Conservation (phyloP, 2,888 invertebrate species). For the Ectemnius lituratus region DNA sequence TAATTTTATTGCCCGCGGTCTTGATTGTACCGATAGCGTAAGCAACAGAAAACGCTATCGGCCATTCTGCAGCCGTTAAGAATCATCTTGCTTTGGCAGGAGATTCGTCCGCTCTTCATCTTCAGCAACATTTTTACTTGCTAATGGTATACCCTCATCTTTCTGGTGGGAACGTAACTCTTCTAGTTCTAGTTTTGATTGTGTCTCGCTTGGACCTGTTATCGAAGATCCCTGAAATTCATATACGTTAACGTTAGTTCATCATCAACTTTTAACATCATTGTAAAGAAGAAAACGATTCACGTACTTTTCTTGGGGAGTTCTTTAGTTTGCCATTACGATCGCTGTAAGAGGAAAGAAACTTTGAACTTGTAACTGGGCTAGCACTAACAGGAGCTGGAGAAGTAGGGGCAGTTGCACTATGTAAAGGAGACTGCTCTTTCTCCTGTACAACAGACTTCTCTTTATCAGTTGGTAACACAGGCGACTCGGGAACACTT, state of each 20-base stretch:
- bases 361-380: constrained; percentile 72
- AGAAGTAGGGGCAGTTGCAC: constrained; percentile 69
- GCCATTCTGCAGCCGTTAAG: constrained; percentile 73
- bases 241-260: not conserved
- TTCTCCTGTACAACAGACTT: constrained; percentile 42
- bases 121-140: constrained; percentile 57
- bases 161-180: constrained; percentile 64
- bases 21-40: constrained; percentile 51
- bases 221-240: constrained; percentile 36
- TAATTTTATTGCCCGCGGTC: constrained; percentile 38
- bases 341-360: constrained; percentile 66
- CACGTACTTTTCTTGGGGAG: constrained; percentile 69
- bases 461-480: constrained; percentile 64
- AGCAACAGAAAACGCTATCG: constrained; percentile 44
- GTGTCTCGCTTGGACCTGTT: constrained; percentile 58
- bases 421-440: constrained; percentile 62
- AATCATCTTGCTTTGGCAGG: constrained; percentile 66
- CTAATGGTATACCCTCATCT: constrained; percentile 59
- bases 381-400: constrained; percentile 73
- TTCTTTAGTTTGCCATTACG: constrained; percentile 73
- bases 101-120: constrained; percentile 72
- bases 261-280: not conserved
- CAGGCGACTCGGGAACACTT: constrained; percentile 77
- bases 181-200: constrained; percentile 57
- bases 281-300: not conserved